phyloP scores from a whole-genome alignment of 2,113 vertebrate genomes.

The Drymodes brunneopygia region DNA sequence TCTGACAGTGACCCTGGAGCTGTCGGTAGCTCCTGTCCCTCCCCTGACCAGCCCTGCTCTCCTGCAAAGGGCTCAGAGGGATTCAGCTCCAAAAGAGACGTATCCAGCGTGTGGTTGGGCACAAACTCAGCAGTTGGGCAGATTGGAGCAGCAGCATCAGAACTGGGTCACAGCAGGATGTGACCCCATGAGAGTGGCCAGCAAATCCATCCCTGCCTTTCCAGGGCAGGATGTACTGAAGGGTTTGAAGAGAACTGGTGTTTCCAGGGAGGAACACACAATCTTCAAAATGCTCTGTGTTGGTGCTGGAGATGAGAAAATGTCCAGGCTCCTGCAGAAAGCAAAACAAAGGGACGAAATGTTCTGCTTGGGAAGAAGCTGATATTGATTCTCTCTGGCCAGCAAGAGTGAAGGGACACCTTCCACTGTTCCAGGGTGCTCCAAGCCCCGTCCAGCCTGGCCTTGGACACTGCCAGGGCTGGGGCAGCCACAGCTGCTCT shows the following conservation, averaged over 20 bases:
- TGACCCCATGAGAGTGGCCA: background rate
- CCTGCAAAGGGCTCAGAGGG: background rate
- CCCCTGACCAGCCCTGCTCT: background rate
- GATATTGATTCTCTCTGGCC: background rate
- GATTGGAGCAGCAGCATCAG: background rate
- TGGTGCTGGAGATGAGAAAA: background rate
- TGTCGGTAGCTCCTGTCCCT: background rate
- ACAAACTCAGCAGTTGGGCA: background rate
- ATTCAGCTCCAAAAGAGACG: background rate
- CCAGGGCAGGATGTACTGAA: background rate
- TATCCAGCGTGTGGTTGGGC: background rate
- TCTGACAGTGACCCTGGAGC: background rate
- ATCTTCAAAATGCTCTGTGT: background rate
- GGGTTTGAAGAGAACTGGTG: background rate
- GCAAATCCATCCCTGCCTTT: background rate
- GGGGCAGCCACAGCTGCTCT: background rate
- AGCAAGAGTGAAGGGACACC: background rate
- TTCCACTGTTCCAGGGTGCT: no score
- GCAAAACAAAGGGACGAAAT: background rate
- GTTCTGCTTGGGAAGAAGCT: background rate
- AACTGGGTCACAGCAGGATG: background rate
- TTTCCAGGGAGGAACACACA: background rate
- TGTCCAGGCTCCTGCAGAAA: background rate
- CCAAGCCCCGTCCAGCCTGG: fast-evolving
- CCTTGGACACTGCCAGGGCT: background rate